Conservation (phyloP, 2,888 invertebrate genomes). For the Bombyx huttoni region DNA sequence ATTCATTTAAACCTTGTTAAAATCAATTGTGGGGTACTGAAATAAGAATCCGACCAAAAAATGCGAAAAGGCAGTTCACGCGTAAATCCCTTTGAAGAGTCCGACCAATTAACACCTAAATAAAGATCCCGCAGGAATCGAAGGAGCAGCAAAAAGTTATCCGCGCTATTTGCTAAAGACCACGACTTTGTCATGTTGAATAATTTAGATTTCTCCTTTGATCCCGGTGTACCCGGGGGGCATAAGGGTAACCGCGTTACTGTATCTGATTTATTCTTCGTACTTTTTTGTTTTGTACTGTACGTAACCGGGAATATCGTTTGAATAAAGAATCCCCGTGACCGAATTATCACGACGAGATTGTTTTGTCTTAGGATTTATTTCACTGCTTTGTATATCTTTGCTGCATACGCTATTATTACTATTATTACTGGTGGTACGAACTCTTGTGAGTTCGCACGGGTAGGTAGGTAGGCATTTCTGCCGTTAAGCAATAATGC, state of each 20-base stretch:
- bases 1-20: no score
- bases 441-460: no score
- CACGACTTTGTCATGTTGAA: slow-evolving; percentile 24
- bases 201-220: slow-evolving; percentile 30
- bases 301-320: not conserved
- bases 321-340: not conserved
- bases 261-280: slow-evolving; percentile 22
- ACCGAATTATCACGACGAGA: not conserved
- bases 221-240: slow-evolving; percentile 24
- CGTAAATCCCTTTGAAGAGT: slow-evolving; percentile 16
- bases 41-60: not conserved
- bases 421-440: no score
- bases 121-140: slow-evolving; percentile 18
- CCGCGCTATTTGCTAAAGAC: slow-evolving; percentile 21
- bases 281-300: slow-evolving; percentile 8
- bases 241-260: slow-evolving; percentile 19
- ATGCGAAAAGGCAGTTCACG: slow-evolving; percentile 9
- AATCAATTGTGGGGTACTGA: not conserved
- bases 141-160: slow-evolving; percentile 25
- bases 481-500: no score
- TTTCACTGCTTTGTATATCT: not conserved
- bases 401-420: not conserved
- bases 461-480: no score
- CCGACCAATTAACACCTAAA: slow-evolving; percentile 27
- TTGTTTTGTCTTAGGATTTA: not conserved